Conservation (phyloP, 2,888 invertebrate genomes). For the Nemurella pictetii region DNA sequence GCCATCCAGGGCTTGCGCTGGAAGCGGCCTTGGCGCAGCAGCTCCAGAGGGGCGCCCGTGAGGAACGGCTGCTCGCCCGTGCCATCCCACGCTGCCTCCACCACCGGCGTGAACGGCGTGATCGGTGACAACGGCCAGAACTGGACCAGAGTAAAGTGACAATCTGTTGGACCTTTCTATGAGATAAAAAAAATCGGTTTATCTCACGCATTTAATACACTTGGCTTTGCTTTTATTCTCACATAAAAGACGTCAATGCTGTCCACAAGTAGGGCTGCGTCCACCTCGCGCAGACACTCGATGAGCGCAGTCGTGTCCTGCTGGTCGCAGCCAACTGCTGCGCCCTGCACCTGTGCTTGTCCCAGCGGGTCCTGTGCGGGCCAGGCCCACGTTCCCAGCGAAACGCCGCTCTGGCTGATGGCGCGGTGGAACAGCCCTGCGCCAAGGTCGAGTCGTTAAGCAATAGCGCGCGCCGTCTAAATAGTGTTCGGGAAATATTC, state of each 20-base stretch:
- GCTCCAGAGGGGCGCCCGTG: slow-evolving; percentile 51
- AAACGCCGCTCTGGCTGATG: slow-evolving; percentile 72
- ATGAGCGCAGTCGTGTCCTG: slow-evolving; percentile 49
- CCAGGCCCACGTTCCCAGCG: slow-evolving; percentile 65
- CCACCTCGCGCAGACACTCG: slow-evolving; percentile 52
- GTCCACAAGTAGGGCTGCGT: slow-evolving; percentile 51
- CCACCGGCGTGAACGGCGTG: background rate
- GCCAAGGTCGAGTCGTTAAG: no score
- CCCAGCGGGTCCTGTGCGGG: slow-evolving; percentile 21
- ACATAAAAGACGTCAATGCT: slow-evolving; percentile 55
- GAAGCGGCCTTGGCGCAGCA: slow-evolving; percentile 52
- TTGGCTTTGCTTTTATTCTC: no score
- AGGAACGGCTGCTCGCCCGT: slow-evolving; percentile 51
- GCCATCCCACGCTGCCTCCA: slow-evolving; percentile 40
- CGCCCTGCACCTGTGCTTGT: slow-evolving; percentile 50
- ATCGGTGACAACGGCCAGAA: slow-evolving; percentile 56
- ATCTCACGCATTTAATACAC: background rate
- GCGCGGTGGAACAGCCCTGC: no score
- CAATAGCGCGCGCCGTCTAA: no score
- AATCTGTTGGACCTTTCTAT: no score
- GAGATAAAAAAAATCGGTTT: background rate
- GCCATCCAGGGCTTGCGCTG: slow-evolving; percentile 56
- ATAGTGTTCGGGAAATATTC: no score
- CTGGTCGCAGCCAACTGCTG: slow-evolving; percentile 51
- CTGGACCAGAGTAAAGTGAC: slow-evolving; percentile 45